phyloP scores from a whole-genome alignment of 2,113 vertebrate species.

The Paradisaea rubra region DNA sequence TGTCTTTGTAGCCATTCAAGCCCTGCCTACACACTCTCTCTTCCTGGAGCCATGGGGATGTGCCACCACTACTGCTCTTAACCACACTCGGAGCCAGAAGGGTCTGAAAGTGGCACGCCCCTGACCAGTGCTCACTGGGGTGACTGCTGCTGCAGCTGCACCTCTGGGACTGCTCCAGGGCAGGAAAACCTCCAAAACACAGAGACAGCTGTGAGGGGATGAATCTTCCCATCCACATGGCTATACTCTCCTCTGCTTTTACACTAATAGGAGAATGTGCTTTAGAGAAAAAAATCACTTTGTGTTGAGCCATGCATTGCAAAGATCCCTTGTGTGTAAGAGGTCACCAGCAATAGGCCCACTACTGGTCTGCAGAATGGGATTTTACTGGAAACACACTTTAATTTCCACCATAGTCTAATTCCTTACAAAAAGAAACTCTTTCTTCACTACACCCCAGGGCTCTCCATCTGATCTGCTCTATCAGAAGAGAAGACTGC shows the following conservation, averaged over 20 bases:
- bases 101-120: accelerated
- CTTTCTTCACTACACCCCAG: background rate
- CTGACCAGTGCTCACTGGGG: accelerated
- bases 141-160: background rate
- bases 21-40: background rate
- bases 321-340: background rate
- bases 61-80: background rate
- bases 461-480: background rate
- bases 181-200: background rate
- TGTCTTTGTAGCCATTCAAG: background rate
- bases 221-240: background rate
- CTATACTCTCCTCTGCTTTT: background rate
- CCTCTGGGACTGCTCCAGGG: background rate
- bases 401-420: background rate
- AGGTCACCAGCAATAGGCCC: background rate
- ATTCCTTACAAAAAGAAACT: background rate
- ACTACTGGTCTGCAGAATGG: background rate
- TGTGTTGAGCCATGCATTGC: background rate
- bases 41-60: background rate
- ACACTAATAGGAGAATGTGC: background rate
- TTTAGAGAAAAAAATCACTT: background rate
- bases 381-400: constrained; percentile 11
- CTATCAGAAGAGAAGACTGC: background rate
- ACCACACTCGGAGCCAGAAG: background rate
- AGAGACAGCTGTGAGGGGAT: background rate